Conservation (phyloP, 2,888 invertebrate species). For the Agriopis aurantiaria region DNA sequence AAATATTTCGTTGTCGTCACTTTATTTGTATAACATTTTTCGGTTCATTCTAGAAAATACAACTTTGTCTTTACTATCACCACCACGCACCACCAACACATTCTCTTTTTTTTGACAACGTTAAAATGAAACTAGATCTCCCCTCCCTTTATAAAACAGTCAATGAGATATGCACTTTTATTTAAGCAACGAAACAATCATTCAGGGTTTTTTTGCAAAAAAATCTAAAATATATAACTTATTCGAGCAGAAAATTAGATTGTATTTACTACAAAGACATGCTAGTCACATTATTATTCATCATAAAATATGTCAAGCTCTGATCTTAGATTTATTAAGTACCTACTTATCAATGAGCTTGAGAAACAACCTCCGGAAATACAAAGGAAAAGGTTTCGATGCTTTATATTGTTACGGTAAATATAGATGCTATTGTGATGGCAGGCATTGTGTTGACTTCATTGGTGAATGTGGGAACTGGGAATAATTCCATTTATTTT, state of each 20-base stretch:
- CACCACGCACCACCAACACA: slow-evolving; percentile 1
- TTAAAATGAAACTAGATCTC: neutral
- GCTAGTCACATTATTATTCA: neutral
- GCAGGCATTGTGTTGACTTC: slow-evolving; percentile 20
- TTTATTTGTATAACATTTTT: slow-evolving; percentile 3
- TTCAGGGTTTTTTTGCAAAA: neutral
- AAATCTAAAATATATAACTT: neutral
- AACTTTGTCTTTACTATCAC: neutral
- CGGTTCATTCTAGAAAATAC: neutral
- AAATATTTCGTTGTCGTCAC: neutral
- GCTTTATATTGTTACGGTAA: slow-evolving; percentile 30
- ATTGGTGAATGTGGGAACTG: slow-evolving; percentile 17
- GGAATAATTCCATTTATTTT: slow-evolving; percentile 16
- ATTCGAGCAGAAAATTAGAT: neutral
- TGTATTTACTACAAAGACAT: slow-evolving; percentile 2
- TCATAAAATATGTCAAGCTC: slow-evolving; percentile 18
- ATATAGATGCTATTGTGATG: slow-evolving; percentile 26
- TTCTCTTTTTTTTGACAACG: slow-evolving; percentile 9
- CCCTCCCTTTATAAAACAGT: too few species aligned
- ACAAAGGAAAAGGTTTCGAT: slow-evolving; percentile 25
- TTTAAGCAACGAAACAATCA: neutral
- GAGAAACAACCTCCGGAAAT: slow-evolving; percentile 17
- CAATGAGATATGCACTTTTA: neutral
- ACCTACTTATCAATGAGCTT: slow-evolving; percentile 20
- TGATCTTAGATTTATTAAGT: slow-evolving; percentile 7